A percentile compares a stretch with the other conserved stretches of the same genome.
Evolutionary conservation across 2,797 vertebrate species (phyloP).

Genomic region (Galago senegalensis): DNA sequence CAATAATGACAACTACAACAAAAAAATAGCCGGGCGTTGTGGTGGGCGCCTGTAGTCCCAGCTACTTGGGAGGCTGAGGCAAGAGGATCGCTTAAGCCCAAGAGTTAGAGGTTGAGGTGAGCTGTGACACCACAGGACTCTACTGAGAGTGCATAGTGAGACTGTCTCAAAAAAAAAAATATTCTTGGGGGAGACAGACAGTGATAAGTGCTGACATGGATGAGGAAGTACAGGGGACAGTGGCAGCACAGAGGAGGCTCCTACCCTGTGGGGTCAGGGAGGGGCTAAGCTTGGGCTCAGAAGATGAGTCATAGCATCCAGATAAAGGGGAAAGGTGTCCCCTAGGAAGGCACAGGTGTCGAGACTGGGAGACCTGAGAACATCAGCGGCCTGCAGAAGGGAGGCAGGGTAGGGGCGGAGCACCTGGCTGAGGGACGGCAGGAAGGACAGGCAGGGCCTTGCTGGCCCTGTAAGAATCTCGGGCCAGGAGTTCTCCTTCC

Average conservation of each 20-base stretch:
- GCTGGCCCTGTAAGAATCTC: not conserved
- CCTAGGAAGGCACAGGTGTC: not conserved
- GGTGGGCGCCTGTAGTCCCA: too few species aligned
- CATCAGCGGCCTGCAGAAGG: too few species aligned
- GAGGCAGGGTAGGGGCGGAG: not conserved
- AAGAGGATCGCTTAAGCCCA: too few species aligned
- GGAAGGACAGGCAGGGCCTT: not conserved
- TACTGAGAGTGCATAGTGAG: too few species aligned
- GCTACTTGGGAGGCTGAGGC: too few species aligned
- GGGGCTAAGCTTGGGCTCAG: not conserved
- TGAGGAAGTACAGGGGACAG: not conserved
- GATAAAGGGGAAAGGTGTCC: accelerated
- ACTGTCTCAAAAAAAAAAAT: too few species aligned
- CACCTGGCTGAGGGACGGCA: accelerated
- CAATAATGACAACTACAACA: too few species aligned
- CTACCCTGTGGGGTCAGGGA: not conserved
- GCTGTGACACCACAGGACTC: too few species aligned
- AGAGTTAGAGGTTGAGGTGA: too few species aligned
- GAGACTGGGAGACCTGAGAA: not conserved
- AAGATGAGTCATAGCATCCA: not conserved
- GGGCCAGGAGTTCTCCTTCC: not conserved
- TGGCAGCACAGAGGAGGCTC: not conserved
- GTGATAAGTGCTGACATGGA: not conserved
- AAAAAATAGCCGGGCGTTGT: too few species aligned
- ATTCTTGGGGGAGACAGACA: not conserved